Conservation (phyloP, 2,888 invertebrate genomes). For the Ectemnius lituratus region DNA sequence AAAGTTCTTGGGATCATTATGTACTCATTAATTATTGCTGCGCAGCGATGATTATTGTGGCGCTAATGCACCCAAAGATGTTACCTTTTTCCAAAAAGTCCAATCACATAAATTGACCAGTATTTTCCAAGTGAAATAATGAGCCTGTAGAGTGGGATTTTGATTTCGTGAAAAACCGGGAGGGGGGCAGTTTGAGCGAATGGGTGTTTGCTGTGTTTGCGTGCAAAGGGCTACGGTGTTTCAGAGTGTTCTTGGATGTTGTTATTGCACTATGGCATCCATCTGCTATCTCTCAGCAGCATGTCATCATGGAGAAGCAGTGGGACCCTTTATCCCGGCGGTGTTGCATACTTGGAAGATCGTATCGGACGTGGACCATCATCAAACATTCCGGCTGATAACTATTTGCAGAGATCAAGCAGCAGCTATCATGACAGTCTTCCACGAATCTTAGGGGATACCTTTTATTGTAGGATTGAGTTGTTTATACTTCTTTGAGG, state of each 20-base stretch:
- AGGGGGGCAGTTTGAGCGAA: not conserved
- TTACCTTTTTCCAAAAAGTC: not conserved
- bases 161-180: too few species aligned
- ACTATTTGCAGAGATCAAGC: too few species aligned
- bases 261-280: constrained; percentile 30
- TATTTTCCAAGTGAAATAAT: not conserved
- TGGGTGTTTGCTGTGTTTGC: not conserved
- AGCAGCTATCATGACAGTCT: not conserved
- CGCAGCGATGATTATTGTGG: constrained; percentile 52
- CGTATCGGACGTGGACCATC: constrained; percentile 63
- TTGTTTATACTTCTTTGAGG: not conserved
- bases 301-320: constrained; percentile 73
- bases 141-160: too few species aligned
- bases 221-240: constrained; percentile 57
- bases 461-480: constrained; percentile 17
- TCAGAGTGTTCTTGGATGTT: constrained; percentile 65
- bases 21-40: constrained; percentile 48
- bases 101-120: not conserved
- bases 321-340: too few species aligned
- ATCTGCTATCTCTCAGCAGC: too few species aligned
- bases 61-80: constrained; percentile 9
- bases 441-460: constrained; percentile 18
- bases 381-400: constrained; percentile 23
- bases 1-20: too few species aligned
- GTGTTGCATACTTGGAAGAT: constrained; percentile 41